phyloP scores from a whole-genome alignment of 2,797 vertebrate genomes.

The Falco cherrug region DNA sequence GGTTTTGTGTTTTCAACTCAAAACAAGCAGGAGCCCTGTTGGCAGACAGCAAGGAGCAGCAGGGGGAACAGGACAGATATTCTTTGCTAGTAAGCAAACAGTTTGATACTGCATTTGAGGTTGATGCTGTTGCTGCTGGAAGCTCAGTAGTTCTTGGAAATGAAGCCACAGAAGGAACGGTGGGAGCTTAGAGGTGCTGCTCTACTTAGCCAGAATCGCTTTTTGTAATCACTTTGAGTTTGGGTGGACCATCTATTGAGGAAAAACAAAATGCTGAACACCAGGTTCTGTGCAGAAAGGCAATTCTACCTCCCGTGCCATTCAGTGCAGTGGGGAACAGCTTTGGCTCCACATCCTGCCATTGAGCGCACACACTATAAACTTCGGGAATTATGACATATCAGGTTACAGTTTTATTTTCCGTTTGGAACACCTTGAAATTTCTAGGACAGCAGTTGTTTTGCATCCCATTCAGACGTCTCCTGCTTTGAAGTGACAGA shows the following conservation, averaged over 20 bases:
- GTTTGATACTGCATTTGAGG: not conserved
- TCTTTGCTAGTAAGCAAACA: not conserved
- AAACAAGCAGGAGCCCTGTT: not conserved
- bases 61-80: not conserved
- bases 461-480: not conserved
- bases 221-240: not conserved
- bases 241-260: not conserved
- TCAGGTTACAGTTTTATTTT: slow-evolving; percentile 38
- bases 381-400: not conserved
- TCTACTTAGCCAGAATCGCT: not conserved
- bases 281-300: not conserved
- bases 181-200: not conserved
- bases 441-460: slow-evolving; percentile 1
- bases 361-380: not conserved
- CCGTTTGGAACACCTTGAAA: slow-evolving; percentile 6
- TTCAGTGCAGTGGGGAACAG: not conserved
- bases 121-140: not conserved
- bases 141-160: not conserved
- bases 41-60: not conserved
- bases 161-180: not conserved
- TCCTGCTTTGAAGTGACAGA: not conserved
- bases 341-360: not conserved
- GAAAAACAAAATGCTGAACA: not conserved
- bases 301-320: not conserved
- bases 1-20: not conserved